phyloP scores from a whole-genome alignment of 2,113 vertebrate species.

The Engraulis encrasicolus region DNA sequence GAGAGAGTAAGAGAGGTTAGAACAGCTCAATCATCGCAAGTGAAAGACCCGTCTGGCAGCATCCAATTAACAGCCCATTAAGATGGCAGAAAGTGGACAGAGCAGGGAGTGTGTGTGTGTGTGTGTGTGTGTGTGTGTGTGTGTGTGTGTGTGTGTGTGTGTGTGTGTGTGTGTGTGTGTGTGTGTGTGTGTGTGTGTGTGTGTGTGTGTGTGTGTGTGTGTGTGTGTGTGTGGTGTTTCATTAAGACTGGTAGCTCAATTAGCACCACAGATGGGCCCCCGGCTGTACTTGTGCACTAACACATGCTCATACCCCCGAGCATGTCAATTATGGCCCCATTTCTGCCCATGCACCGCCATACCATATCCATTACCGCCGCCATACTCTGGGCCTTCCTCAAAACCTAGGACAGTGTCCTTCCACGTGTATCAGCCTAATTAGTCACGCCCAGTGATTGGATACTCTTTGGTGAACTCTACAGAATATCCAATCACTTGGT shows the following conservation, averaged over 20 bases:
- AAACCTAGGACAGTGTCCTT: no score
- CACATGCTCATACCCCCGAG: no score
- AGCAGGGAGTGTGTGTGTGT: neutral
- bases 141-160: neutral
- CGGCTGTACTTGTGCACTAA: neutral
- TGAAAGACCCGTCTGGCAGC: neutral
- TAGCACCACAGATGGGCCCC: neutral
- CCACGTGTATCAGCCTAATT: no score
- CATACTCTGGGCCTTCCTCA: no score
- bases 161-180: neutral
- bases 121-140: no score
- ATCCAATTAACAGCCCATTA: neutral
- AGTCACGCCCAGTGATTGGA: no score
- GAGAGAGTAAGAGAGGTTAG: neutral
- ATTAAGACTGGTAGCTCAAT: neutral
- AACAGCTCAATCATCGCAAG: neutral
- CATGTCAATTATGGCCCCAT: no score
- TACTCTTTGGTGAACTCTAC: no score
- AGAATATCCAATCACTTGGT: no score
- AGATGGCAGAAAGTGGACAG: neutral
- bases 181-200: no score
- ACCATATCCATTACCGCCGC: no score
- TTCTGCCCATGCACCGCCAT: no score
- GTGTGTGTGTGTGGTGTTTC: neutral
- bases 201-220: neutral